phyloP scores from a whole-genome alignment of 2,888 invertebrate species.

The Tethea ocularis region DNA sequence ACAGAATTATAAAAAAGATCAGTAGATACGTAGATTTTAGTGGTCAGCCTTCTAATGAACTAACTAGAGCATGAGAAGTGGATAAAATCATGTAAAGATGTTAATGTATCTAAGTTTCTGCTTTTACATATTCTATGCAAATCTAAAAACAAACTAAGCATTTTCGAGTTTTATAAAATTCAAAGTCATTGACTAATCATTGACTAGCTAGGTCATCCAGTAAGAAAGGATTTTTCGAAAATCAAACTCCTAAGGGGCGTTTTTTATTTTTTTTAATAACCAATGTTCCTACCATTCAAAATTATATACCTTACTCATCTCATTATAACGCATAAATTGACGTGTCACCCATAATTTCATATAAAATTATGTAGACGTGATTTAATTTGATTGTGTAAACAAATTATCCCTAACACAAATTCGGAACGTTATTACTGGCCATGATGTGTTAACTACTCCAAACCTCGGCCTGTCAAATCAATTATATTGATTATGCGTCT shows the following conservation, averaged over 20 bases:
- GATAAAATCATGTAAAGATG: background rate
- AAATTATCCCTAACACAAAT: constrained; percentile 14
- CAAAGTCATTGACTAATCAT: no score
- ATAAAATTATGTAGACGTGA: constrained; percentile 2
- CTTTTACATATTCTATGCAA: no score
- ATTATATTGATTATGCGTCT: constrained; percentile 28
- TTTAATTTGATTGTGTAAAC: constrained; percentile 20
- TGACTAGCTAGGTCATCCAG: no score
- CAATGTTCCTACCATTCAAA: background rate
- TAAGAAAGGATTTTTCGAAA: no score
- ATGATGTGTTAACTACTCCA: constrained; percentile 29
- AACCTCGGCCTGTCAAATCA: constrained; percentile 37
- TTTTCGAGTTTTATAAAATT: no score
- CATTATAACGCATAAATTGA: constrained; percentile 5
- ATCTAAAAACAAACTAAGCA: no score
- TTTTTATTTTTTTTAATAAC: no score
- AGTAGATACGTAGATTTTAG: background rate
- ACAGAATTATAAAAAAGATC: constrained; percentile 2
- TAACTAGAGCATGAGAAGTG: constrained; percentile 6
- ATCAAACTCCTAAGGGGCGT: no score
- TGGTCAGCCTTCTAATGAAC: background rate
- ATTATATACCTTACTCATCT: background rate
- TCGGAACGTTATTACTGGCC: constrained; percentile 22
- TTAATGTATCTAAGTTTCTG: background rate
- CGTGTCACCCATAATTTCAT: constrained; percentile 2